Evolutionary conservation across 2,888 invertebrate genomes (phyloP).

Genomic region (Liopterus haemorrhoidalis): DNA sequence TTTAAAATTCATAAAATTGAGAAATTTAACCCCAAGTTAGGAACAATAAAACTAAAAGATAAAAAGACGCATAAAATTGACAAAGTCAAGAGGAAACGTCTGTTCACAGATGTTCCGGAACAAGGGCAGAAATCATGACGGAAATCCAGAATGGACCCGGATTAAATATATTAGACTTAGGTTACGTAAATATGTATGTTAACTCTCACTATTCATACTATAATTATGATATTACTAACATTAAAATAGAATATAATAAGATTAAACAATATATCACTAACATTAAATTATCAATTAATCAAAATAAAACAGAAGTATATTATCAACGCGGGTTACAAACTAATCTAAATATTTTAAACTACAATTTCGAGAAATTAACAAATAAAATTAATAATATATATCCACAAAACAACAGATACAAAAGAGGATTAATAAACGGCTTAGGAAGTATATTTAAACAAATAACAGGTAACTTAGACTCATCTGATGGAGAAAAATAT

Average conservation of each 20-base stretch:
- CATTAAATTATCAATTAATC: not conserved
- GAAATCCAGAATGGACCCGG: not conserved
- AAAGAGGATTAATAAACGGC: conserved; percentile 3
- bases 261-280: not conserved
- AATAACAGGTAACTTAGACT: conserved; percentile 1
- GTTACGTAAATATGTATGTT: not conserved
- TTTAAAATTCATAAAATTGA: not conserved
- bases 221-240: not conserved
- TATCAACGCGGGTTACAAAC: not conserved
- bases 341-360: conserved; percentile 1
- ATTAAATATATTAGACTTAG: not conserved
- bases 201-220: not conserved
- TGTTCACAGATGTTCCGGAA: not conserved
- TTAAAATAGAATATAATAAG: not conserved
- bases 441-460: conserved; percentile 1
- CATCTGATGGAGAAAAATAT: not conserved
- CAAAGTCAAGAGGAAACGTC: conserved; percentile 1
- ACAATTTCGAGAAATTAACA: not conserved
- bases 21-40: not conserved
- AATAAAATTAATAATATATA: not conserved
- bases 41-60: not conserved
- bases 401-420: not conserved
- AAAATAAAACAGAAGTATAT: not conserved
- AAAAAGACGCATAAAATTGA: conserved; percentile 1
- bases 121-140: not conserved